Evolutionary conservation across 2,113 vertebrate genomes (phyloP).

Genomic region (Solea senegalensis): DNA sequence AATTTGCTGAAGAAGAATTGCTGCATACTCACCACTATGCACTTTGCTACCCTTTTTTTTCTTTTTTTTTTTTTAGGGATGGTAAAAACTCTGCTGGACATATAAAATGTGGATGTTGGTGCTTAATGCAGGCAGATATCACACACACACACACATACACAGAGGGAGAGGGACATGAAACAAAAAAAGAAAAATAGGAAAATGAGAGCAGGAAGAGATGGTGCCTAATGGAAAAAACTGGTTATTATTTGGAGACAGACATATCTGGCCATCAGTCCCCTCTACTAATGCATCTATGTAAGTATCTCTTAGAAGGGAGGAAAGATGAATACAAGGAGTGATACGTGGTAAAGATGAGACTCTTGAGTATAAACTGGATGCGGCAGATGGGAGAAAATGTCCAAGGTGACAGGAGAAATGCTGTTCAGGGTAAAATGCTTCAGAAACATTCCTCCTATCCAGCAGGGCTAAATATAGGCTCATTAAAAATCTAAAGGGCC

Average conservation of each 20-base stretch:
- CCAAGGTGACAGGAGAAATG: slow-evolving; percentile 73
- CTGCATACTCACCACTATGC: neutral
- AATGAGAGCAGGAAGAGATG: slow-evolving; percentile 21
- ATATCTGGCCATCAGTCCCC: slow-evolving; percentile 34
- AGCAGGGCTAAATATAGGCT: slow-evolving; percentile 73
- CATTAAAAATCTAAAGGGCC: slow-evolving; percentile 78
- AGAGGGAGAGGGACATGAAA: neutral
- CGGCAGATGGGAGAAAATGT: slow-evolving; percentile 58
- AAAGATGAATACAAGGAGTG: slow-evolving; percentile 4
- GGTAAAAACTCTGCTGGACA: too few relatives aligned
- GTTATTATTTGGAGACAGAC: slow-evolving; percentile 67
- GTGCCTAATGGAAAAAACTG: slow-evolving; percentile 68
- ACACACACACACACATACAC: slow-evolving; percentile 7
- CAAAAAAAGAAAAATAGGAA: neutral
- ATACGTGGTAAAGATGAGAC: slow-evolving; percentile 34
- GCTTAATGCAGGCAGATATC: too few relatives aligned
- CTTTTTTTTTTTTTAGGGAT: slow-evolving; percentile 4
- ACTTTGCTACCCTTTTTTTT: neutral
- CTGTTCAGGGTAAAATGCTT: slow-evolving; percentile 64
- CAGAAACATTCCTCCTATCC: slow-evolving; percentile 56
- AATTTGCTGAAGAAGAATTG: neutral
- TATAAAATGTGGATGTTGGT: too few relatives aligned
- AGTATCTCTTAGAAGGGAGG: slow-evolving; percentile 34
- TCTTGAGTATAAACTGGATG: slow-evolving; percentile 36
- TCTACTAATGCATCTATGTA: slow-evolving; percentile 72